A percentile compares a stretch with the other conserved stretches of the same genome.
phyloP scores from a whole-genome alignment of 2,888 invertebrate genomes.

The Harpagoxenus sublaevis region DNA sequence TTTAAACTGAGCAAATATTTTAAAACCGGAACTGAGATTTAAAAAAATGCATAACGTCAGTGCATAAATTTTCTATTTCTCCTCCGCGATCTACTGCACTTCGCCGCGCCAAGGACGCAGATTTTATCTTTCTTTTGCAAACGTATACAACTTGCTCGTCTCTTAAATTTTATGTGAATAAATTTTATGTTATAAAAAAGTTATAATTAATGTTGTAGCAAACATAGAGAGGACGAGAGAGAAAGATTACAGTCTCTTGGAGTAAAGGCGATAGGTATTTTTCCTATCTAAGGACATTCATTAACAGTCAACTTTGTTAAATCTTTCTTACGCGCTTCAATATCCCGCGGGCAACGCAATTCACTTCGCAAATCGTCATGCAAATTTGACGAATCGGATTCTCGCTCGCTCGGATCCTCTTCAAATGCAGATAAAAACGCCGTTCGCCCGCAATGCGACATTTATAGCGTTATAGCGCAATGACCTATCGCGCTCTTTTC shows the following conservation, averaged over 20 bases:
- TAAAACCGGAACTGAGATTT: neutral
- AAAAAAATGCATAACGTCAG: neutral
- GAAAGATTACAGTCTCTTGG: neutral
- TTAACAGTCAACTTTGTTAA: neutral
- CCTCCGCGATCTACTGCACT: neutral
- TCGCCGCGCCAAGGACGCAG: neutral
- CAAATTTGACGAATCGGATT: neutral
- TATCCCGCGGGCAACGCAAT: neutral
- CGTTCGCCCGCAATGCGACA: conserved; percentile 43
- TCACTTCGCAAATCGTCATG: neutral
- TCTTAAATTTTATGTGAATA: neutral
- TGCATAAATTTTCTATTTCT: conserved; percentile 1
- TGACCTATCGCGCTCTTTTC: neutral
- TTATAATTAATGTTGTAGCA: neutral
- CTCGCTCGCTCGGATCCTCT: neutral
- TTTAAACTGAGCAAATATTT: neutral
- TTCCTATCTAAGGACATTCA: neutral
- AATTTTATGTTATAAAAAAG: neutral
- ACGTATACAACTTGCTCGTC: neutral
- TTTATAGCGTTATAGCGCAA: neutral
- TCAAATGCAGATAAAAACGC: neutral
- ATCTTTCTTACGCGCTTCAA: neutral
- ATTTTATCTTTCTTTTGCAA: conserved; percentile 25
- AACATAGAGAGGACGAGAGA: neutral
- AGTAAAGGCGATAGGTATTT: neutral